Conservation (phyloP, 2,888 invertebrate genomes). For the Sarcophaga rosellei region DNA sequence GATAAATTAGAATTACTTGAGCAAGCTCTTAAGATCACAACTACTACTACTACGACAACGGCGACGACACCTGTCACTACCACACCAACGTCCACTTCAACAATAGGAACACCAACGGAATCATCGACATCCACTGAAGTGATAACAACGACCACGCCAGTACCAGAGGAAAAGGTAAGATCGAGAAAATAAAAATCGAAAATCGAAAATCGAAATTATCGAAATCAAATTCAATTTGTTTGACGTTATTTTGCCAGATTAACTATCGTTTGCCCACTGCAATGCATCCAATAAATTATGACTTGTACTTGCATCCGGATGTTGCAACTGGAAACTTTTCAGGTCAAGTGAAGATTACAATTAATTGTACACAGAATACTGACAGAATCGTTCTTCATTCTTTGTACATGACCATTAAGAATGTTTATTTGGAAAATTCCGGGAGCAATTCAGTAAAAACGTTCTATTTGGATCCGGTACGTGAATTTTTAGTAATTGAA, state of each 20-base stretch:
- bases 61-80: constrained; percentile 47
- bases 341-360: constrained; percentile 83
- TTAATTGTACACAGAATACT: constrained; percentile 81
- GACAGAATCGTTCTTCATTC: constrained; percentile 84
- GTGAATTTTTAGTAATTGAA: constrained; percentile 77
- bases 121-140: constrained; percentile 12
- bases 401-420: constrained; percentile 82
- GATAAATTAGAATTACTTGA: constrained; percentile 75
- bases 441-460: constrained; percentile 69
- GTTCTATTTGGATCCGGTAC: constrained; percentile 70
- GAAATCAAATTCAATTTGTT: no score
- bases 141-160: constrained; percentile 2
- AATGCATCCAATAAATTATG: constrained; percentile 85
- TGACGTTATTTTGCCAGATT: constrained; percentile 66
- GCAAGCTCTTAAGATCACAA: constrained; percentile 67
- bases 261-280: constrained; percentile 83
- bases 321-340: constrained; percentile 83
- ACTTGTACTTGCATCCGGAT: constrained; percentile 86
- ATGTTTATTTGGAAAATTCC: constrained; percentile 67
- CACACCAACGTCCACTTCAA: constrained; percentile 6
- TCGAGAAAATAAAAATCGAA: no score
- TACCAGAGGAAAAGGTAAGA: constrained; percentile 61
- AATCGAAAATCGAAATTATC: not conserved
- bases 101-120: constrained; percentile 44
- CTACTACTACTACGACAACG: constrained; percentile 68